Percentiles rank a stretch among this genome's conserved stretches.
Conservation (phyloP, 2,797 vertebrate genomes). For the Leptoclinus maculatus region DNA sequence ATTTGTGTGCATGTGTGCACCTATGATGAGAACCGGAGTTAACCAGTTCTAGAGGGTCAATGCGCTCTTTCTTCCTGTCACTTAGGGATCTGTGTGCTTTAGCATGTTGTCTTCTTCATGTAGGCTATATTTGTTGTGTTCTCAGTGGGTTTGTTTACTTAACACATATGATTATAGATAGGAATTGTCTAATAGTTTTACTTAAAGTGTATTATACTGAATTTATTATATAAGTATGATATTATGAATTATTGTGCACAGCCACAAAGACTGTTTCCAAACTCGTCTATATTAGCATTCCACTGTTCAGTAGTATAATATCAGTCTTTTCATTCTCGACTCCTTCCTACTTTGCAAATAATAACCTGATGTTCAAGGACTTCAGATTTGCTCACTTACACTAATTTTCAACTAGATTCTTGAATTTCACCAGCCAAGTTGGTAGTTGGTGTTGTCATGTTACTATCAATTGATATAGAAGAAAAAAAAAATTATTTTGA, state of each 20-base stretch:
- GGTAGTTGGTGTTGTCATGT: not conserved
- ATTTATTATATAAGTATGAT: not conserved
- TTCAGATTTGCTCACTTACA: not conserved
- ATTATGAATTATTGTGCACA: not conserved
- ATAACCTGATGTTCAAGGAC: not conserved
- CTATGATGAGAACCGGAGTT: slow-evolving; percentile 3
- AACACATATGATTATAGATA: not conserved
- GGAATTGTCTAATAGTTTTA: not conserved
- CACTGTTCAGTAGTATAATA: not conserved
- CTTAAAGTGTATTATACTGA: not conserved
- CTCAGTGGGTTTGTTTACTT: not conserved
- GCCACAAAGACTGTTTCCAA: not conserved
- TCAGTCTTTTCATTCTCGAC: not conserved
- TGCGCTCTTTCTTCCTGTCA: not conserved
- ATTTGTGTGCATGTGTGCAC: slow-evolving; percentile 29
- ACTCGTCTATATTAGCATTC: not conserved
- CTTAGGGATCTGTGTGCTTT: not conserved
- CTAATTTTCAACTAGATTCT: not conserved
- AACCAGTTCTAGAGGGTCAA: slow-evolving; percentile 7
- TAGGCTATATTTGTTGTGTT: not conserved
- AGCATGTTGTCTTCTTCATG: not conserved
- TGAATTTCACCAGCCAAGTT: not conserved
- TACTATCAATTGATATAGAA: not conserved
- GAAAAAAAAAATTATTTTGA: not conserved
- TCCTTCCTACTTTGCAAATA: not conserved